phyloP scores from a whole-genome alignment of 2,797 vertebrate species.

The Pangasius krempfi region DNA sequence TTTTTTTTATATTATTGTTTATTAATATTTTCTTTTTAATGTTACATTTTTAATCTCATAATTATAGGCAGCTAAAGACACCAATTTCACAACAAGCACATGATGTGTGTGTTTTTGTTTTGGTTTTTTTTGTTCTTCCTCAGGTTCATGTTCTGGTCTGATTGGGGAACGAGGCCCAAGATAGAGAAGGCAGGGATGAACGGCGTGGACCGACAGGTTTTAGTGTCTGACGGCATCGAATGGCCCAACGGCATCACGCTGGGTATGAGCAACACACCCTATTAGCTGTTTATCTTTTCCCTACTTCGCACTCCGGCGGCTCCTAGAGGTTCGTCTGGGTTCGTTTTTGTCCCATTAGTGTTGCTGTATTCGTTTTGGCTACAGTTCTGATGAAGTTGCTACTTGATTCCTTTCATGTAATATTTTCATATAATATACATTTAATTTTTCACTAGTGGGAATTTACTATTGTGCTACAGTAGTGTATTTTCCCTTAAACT shows the following conservation, averaged over 20 bases:
- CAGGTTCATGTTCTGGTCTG: conserved; percentile 99
- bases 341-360: background rate
- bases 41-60: background rate
- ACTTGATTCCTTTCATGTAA: background rate
- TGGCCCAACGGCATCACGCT: conserved; percentile 98
- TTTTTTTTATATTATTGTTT: too few species aligned
- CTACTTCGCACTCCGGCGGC: too few species aligned
- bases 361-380: background rate
- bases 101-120: background rate
- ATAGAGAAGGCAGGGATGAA: conserved; percentile 98
- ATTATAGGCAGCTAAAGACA: background rate
- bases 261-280: conserved; percentile 73
- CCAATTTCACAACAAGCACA: background rate
- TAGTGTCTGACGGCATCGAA: conserved; percentile 91
- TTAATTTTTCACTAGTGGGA: background rate
- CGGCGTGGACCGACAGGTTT: conserved; percentile 85
- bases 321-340: background rate
- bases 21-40: too few species aligned
- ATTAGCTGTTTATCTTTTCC: too few species aligned
- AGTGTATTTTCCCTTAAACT: background rate
- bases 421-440: background rate
- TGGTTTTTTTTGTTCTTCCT: background rate
- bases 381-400: background rate
- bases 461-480: background rate
- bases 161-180: conserved; percentile 93